phyloP scores from a whole-genome alignment of 2,797 vertebrate species.

The Bradypus variegatus region DNA sequence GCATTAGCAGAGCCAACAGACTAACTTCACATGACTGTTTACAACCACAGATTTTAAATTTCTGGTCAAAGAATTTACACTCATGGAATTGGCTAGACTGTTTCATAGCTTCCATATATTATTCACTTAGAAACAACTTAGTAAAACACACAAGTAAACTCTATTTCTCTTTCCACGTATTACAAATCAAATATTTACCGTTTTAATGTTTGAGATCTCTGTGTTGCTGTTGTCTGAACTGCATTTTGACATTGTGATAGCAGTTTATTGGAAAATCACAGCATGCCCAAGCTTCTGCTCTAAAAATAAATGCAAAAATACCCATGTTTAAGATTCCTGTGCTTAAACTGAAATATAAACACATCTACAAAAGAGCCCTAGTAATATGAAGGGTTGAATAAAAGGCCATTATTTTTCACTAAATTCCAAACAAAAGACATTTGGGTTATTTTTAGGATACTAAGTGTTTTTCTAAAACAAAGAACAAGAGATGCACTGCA shows the following conservation, averaged over 20 bases:
- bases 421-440: constrained; percentile 47
- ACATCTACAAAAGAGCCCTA: constrained; percentile 23
- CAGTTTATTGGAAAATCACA: constrained; percentile 75
- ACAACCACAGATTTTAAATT: not conserved
- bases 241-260: constrained; percentile 87
- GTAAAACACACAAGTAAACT: not conserved
- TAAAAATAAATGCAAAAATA: constrained; percentile 66
- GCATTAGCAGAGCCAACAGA: not conserved
- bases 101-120: not conserved
- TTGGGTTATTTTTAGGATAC: not conserved
- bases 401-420: not conserved
- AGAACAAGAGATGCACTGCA: not conserved
- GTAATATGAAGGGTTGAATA: not conserved
- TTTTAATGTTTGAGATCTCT: constrained; percentile 75
- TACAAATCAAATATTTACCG: constrained; percentile 75
- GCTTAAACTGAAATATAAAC: constrained; percentile 22
- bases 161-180: not conserved
- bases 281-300: constrained; percentile 70
- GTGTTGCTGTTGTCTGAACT: constrained; percentile 71
- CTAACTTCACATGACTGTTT: not conserved
- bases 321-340: constrained; percentile 35
- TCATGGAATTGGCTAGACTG: not conserved
- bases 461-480: constrained; percentile 43
- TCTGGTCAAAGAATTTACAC: not conserved
- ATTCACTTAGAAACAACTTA: not conserved